These are phyloP conservation scores for Bagarius yarrelli DNA, from an alignment of 2,113 vertebrate species.

Conservation along the genomic window DNA sequence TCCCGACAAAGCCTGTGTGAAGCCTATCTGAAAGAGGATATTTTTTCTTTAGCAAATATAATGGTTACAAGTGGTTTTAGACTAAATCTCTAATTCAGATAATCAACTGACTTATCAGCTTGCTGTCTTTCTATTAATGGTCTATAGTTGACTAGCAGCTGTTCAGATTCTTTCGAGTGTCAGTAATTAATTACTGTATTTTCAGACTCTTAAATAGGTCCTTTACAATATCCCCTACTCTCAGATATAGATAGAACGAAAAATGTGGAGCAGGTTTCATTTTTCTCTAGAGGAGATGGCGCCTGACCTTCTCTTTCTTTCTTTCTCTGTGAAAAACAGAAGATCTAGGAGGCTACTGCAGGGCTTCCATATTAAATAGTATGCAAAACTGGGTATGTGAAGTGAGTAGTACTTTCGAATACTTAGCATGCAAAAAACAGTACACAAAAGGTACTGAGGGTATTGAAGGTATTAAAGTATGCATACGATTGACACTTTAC, in stretches of 20 bases:
- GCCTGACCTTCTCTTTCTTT: constrained; percentile 37
- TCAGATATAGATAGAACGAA: constrained; percentile 32
- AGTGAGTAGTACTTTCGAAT: too few relatives aligned
- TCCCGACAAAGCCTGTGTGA: too few relatives aligned
- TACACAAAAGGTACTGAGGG: too few relatives aligned
- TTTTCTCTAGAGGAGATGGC: constrained; percentile 34
- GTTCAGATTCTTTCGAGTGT: constrained; percentile 17
- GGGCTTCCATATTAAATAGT: too few relatives aligned
- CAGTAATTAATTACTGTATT: constrained; percentile 33
- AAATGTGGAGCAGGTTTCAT: constrained; percentile 35
- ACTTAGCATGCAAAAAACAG: too few relatives aligned
- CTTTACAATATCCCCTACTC: not conserved
- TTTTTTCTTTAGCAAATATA: not conserved
- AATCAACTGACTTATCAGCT: not conserved
- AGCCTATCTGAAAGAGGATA: too few relatives aligned
- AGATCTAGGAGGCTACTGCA: not conserved
- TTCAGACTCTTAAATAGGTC: constrained; percentile 19
- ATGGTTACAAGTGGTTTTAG: not conserved
- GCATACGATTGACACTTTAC: too few relatives aligned
- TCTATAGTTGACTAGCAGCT: not conserved
- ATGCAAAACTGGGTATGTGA: too few relatives aligned
- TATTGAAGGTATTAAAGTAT: too few relatives aligned
- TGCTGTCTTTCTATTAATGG: not conserved
- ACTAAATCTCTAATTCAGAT: not conserved
- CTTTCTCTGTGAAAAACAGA: not conserved